Evolutionary conservation across 2,797 vertebrate species (phyloP).

Genomic region (Sebastes steindachneri): DNA sequence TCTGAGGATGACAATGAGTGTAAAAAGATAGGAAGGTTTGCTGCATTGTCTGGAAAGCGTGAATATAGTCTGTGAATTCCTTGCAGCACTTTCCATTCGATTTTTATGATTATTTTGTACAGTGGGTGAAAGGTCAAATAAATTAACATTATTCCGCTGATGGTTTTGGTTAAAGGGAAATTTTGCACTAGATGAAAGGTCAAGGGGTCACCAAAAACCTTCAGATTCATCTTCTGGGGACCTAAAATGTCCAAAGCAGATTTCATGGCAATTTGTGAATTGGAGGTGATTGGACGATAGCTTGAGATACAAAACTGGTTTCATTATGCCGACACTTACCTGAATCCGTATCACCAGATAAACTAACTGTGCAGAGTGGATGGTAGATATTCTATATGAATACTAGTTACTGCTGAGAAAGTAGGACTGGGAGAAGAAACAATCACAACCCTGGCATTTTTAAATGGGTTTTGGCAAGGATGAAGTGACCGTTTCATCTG

Average conservation of each 20-base stretch:
- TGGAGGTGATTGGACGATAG: neutral
- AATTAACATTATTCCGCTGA: neutral
- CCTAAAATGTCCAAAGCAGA: neutral
- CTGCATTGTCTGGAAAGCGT: neutral
- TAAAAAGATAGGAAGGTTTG: neutral
- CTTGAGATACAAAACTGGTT: neutral
- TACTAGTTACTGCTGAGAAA: neutral
- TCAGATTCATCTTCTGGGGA: neutral
- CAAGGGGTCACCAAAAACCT: neutral
- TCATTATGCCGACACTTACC: neutral
- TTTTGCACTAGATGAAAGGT: neutral
- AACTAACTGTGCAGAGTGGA: neutral
- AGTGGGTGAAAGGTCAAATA: neutral
- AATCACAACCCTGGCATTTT: neutral
- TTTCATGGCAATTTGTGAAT: neutral
- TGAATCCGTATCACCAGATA: neutral
- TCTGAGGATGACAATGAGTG: neutral
- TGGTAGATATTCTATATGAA: neutral
- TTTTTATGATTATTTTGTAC: neutral
- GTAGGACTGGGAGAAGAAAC: neutral
- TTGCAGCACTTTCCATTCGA: neutral
- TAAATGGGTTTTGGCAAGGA: constrained; percentile 13
- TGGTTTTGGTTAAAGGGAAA: no score
- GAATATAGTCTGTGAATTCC: neutral
- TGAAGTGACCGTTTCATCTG: constrained; percentile 6